A percentile compares a stretch with the other conserved stretches of the same genome.
These are phyloP conservation scores for Caenorhabditis remanei DNA, from an alignment of 1,140 invertebrate genomes.

Conservation along the genomic window DNA sequence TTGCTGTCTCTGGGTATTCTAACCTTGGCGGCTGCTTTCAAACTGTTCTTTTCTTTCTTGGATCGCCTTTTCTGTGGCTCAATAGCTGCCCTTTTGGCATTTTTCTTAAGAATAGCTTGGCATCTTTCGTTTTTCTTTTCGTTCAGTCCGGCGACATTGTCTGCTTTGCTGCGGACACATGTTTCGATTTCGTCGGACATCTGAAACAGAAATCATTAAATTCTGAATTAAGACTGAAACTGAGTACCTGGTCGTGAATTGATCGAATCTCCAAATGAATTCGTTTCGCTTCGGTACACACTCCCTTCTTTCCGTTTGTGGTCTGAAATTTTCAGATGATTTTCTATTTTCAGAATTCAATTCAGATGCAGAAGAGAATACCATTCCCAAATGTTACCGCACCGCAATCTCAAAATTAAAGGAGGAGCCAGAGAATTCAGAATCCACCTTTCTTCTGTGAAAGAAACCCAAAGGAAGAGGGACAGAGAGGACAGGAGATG, in stretches of 20 bases:
- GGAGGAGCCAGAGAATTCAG: neutral
- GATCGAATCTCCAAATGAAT: conserved; percentile 52
- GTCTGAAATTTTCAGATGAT: neutral
- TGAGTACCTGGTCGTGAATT: conserved; percentile 40
- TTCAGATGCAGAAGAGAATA: neutral
- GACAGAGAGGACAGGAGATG: neutral
- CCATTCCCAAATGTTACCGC: conserved; percentile 47
- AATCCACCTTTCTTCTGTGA: neutral
- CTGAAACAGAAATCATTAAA: neutral
- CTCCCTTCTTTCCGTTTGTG: conserved; percentile 57
- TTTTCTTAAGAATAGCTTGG: conserved; percentile 51
- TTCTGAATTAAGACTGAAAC: neutral
- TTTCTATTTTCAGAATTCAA: neutral
- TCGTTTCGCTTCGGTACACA: conserved; percentile 56
- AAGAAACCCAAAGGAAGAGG: conserved; percentile 23
- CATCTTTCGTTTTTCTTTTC: conserved; percentile 57
- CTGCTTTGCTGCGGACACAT: conserved; percentile 50
- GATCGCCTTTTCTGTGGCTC: conserved; percentile 55
- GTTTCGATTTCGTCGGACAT: conserved; percentile 52
- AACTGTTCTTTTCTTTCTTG: conserved; percentile 56
- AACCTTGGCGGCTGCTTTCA: conserved; percentile 36
- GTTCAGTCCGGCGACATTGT: conserved; percentile 34
- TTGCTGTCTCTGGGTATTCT: neutral
- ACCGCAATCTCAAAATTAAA: conserved; percentile 16
- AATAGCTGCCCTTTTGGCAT: conserved; percentile 44